These are phyloP conservation scores for Sceliomorpha sp. DNA, from an alignment of 2,888 invertebrate genomes.

Conservation along the genomic window DNA sequence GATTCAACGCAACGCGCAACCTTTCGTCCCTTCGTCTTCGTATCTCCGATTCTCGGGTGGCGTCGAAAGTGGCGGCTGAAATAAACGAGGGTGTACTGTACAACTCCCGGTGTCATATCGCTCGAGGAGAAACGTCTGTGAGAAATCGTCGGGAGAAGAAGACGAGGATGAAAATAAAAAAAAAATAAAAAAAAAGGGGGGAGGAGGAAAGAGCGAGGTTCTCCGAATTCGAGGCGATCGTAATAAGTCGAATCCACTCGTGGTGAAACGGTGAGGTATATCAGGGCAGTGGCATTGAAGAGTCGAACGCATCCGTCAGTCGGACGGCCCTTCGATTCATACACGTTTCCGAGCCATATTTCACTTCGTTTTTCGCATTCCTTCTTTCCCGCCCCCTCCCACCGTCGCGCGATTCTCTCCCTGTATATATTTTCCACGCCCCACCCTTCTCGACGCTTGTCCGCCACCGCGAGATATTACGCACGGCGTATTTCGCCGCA, in stretches of 20 bases:
- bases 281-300: conserved; percentile 61
- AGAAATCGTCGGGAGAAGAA: no score
- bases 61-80: no score
- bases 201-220: no score
- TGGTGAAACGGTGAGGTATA: conserved; percentile 51
- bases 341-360: conserved; percentile 64
- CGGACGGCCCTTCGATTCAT: conserved; percentile 67
- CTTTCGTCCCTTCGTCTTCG: conserved; percentile 24
- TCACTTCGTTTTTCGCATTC: conserved; percentile 56
- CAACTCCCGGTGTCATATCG: no score
- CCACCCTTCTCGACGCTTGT: conserved; percentile 11
- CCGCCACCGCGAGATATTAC: conserved; percentile 39
- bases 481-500: conserved; percentile 23
- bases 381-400: conserved; percentile 40
- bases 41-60: no score
- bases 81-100: no score
- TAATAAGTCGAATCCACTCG: conserved; percentile 57
- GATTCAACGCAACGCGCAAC: conserved; percentile 12
- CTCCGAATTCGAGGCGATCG: conserved; percentile 50
- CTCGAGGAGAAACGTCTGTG: neutral
- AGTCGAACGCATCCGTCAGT: conserved; percentile 65
- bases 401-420: conserved; percentile 23
- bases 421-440: conserved; percentile 37
- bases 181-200: no score
- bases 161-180: no score